Evolutionary conservation across 2,888 invertebrate species (phyloP), one percentile per base, ranked within the genome.

Genomic region (Elmis aenea): DNA sequence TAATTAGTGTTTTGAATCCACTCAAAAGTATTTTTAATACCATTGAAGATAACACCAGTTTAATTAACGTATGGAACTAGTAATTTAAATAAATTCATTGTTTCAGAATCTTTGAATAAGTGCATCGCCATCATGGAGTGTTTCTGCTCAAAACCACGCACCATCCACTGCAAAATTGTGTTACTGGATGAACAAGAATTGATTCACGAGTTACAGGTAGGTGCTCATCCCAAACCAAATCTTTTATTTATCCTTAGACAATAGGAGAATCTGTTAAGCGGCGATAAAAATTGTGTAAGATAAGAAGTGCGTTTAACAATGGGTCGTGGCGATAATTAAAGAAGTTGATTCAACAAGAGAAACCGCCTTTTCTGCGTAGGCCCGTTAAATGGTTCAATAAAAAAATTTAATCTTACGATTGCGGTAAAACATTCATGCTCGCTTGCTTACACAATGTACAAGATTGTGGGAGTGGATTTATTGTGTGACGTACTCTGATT

Each of bases 161-260:
- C 61, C 15, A 59, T 68, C 43, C 66, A 65, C 39, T 86, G 85
- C 71, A 88, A 91, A 69, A 85, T 92, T 57, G 83, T 92, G 59
- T 77, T 92, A 52, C 78, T 92, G 56, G 92, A 92, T 66, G 90
- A 91, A 63, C 83, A 90, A 59, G 91, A 92, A 65, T 79, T 92
- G 45, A 75, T 90, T 50, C 88, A 91, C 63, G 92, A 92, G 69
- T 80, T 90, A 60, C 83, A 87, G 83, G 91, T 89, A 69, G 75
- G 75, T 64, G 32, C 33, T 42, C 27, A 27, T 29, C 33, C 16
- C 36, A 31, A 23, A 28, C 5, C n/a, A n/a, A n/a, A n/a, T n/a
- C n/a, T n/a, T n/a, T n/a, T n/a, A n/a, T n/a, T n/a, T n/a, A n/a
- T n/a, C n/a, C n/a, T n/a, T n/a, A n/a, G n/a, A n/a, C n/a, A n/a